phyloP scores from a whole-genome alignment of 2,888 invertebrate genomes.

The Mythimna vitellina region DNA sequence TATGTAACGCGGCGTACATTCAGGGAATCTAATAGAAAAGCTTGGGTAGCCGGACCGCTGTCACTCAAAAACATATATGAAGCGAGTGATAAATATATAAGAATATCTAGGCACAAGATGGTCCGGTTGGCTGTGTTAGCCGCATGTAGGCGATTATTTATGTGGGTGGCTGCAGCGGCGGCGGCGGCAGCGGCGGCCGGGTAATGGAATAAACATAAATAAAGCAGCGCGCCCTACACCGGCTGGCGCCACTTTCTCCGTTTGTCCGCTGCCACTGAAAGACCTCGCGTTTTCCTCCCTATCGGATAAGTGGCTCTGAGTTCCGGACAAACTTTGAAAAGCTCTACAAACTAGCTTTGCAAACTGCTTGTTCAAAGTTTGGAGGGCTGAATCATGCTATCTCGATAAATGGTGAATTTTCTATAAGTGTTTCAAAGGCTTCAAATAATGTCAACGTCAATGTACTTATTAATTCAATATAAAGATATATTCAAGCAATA shows the following conservation, averaged over 20 bases:
- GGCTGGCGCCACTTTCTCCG: slow-evolving; percentile 55
- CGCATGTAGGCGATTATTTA: slow-evolving; percentile 67
- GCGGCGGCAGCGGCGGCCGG: slow-evolving; percentile 56
- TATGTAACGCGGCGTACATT: slow-evolving; percentile 23
- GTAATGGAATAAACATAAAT: slow-evolving; percentile 68
- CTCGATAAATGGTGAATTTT: background rate
- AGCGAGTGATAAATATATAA: slow-evolving; percentile 31
- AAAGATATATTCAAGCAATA: background rate
- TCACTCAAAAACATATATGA: slow-evolving; percentile 52
- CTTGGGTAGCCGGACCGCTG: slow-evolving; percentile 42
- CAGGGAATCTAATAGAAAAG: slow-evolving; percentile 38
- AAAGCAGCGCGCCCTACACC: slow-evolving; percentile 54
- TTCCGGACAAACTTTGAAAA: slow-evolving; percentile 36
- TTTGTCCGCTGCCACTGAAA: slow-evolving; percentile 42
- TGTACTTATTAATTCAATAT: too few relatives aligned
- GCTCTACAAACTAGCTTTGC: slow-evolving; percentile 38
- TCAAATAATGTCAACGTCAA: background rate
- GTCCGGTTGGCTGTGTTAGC: slow-evolving; percentile 62
- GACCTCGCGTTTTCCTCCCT: slow-evolving; percentile 45
- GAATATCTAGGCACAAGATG: slow-evolving; percentile 53
- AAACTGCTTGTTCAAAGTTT: slow-evolving; percentile 43
- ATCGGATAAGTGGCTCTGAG: slow-evolving; percentile 49
- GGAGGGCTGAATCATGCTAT: slow-evolving; percentile 10
- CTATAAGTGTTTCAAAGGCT: background rate
- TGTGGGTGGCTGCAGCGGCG: slow-evolving; percentile 61